A percentile compares a stretch with the other conserved stretches of the same genome.
Conservation (phyloP, 2,797 vertebrate genomes). For the Coccyzus lansbergi region DNA sequence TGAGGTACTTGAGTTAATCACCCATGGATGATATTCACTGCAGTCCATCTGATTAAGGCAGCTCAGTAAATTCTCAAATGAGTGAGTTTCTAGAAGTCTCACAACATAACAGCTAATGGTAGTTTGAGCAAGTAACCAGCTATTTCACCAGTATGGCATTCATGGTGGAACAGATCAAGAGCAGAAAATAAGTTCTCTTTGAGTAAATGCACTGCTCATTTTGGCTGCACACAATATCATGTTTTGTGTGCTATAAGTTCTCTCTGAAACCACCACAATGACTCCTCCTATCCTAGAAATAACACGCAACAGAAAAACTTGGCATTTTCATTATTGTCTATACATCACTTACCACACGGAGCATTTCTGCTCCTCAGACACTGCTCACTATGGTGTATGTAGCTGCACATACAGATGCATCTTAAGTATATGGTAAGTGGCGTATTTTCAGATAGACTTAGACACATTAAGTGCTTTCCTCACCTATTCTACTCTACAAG, state of each 20-base stretch:
- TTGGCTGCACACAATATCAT: neutral
- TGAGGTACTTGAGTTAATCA: neutral
- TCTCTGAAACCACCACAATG: neutral
- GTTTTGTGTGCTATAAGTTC: neutral
- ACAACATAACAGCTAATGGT: neutral
- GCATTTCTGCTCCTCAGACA: neutral
- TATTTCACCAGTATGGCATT: neutral
- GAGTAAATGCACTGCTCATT: neutral
- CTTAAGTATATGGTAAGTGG: neutral
- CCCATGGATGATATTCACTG: neutral
- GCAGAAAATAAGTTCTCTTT: neutral
- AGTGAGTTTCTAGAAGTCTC: neutral
- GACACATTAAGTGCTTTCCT: neutral
- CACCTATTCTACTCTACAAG: neutral
- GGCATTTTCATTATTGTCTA: neutral
- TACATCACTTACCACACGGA: neutral
- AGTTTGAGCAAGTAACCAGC: neutral
- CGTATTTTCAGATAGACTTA: neutral
- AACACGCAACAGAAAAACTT: neutral
- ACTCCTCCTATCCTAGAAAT: neutral
- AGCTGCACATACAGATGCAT: neutral
- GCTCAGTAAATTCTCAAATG: neutral
- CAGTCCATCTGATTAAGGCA: neutral
- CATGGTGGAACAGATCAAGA: neutral
- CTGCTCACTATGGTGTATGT: neutral